Base-by-base conservation (phyloP, 2,113 vertebrate genomes). In the Perognathus longimembris region DNA sequence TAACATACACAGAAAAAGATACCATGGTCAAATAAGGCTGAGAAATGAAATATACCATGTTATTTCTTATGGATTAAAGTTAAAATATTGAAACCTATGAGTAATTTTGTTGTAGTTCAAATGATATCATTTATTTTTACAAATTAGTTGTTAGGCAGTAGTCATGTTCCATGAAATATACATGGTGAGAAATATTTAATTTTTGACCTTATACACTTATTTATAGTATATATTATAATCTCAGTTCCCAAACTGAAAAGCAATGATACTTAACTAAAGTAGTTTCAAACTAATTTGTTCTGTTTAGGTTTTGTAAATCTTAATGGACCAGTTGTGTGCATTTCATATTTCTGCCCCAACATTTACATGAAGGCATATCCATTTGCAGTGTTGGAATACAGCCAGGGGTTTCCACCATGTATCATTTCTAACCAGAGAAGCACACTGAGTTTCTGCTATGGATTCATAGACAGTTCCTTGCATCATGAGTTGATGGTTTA, bases 1-100 rank as follows among this genome's bases (percentile, higher is more conserved):
- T n/a, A n/a, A n/a, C n/a, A n/a, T n/a, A 77, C 34, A 36, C 11
- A 63, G 1, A 74, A 45, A 45, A 45, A 12, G 10, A 45, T 45
- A 12, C 12, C 45, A 45, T 45, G 45, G 45, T 45, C 45, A 75
- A 73, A 57, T 32, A 45, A 63, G 3, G 1, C 7, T 89, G 59
- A 10, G 11, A 85, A 88, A 78, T 0, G 2, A 45, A 93, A 64
- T 7, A 63, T 0, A 38, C 7, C 6, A 7, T 15, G 32, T 45
- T 69, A 7, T 40, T 73, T 92, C 61, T 76, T 79, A 4, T 26
- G 54, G 40, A 17, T 90, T n/a, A n/a, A n/a, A n/a, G n/a, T 69
- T 80, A 88, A 94, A 90, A 78, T 69, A 84, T 3, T 79, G 59
- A 76, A 90, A 30, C 3, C 32, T 79, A n/a, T 90, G 40, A 83